A percentile compares a stretch with the other conserved stretches of the same genome.
Evolutionary conservation across 2,888 invertebrate genomes (phyloP).

Genomic region (Ectemnius lituratus): DNA sequence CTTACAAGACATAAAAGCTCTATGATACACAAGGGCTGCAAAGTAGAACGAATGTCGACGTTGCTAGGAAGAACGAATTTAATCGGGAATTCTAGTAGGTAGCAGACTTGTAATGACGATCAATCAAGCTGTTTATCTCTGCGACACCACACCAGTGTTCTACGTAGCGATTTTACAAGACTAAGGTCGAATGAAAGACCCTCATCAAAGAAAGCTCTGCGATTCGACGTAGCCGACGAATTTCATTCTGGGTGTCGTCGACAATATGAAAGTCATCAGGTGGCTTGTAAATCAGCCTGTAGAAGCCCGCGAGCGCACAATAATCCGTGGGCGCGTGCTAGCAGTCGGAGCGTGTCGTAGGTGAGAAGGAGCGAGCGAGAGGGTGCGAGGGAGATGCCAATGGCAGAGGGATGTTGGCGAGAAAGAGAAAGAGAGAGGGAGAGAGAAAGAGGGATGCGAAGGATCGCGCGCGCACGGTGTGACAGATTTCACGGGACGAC

Average conservation of each 20-base stretch:
- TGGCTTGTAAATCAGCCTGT: slow-evolving; percentile 25
- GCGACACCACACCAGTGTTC: no score
- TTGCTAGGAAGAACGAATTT: no score
- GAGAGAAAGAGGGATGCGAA: neutral
- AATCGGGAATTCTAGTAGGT: no score
- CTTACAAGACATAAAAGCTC: no score
- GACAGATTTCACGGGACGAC: slow-evolving; percentile 75
- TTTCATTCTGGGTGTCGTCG: neutral
- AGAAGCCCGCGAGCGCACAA: slow-evolving; percentile 15
- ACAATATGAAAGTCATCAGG: slow-evolving; percentile 4
- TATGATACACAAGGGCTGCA: no score
- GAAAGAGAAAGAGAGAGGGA: neutral
- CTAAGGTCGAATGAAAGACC: neutral
- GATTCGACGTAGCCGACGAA: neutral
- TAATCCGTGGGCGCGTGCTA: slow-evolving; percentile 28
- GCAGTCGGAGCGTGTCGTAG: slow-evolving; percentile 38
- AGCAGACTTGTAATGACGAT: no score
- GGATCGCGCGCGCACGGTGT: slow-evolving; percentile 54
- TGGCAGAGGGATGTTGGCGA: neutral
- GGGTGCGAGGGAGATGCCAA: neutral
- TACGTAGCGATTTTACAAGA: no score
- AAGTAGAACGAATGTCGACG: no score
- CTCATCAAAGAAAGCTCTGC: neutral
- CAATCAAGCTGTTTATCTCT: no score
- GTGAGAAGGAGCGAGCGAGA: neutral